Conservation (phyloP, 2,888 invertebrate genomes). For the Lingula anatina region DNA sequence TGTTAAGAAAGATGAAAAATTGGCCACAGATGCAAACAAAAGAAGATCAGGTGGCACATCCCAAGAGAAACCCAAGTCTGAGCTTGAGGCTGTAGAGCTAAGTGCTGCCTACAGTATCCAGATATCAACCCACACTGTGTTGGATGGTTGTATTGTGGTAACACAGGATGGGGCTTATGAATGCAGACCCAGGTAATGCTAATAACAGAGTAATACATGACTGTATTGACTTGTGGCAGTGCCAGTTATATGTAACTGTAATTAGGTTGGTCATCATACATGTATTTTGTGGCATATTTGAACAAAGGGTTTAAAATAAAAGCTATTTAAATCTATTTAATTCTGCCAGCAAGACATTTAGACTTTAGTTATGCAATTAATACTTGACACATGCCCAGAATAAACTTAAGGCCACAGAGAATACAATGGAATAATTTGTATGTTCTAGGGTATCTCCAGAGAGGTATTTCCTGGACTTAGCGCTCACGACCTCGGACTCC, state of each 20-base stretch:
- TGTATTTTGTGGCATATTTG: no score
- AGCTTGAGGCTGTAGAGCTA: neutral
- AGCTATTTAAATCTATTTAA: no score
- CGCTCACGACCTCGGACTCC: constrained; percentile 57
- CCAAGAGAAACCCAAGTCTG: neutral
- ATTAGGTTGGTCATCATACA: no score
- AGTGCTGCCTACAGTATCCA: constrained; percentile 22
- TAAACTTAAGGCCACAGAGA: neutral
- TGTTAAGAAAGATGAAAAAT: neutral
- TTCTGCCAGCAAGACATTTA: no score
- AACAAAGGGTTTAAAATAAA: no score
- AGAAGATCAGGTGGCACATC: neutral
- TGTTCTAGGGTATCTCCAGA: constrained; percentile 36
- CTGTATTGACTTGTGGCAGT: no score
- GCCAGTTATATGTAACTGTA: no score
- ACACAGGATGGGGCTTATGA: constrained; percentile 62
- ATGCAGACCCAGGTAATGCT: constrained; percentile 59
- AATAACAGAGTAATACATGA: no score
- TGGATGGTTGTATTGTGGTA: constrained; percentile 58
- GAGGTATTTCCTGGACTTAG: constrained; percentile 58
- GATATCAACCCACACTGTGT: constrained; percentile 35
- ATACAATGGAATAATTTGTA: neutral
- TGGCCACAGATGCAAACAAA: neutral
- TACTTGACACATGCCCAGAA: neutral
- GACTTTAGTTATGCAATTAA: neutral